Evolutionary conservation across 2,888 invertebrate genomes (phyloP).

Genomic region (Rhyacophila evoluta): DNA sequence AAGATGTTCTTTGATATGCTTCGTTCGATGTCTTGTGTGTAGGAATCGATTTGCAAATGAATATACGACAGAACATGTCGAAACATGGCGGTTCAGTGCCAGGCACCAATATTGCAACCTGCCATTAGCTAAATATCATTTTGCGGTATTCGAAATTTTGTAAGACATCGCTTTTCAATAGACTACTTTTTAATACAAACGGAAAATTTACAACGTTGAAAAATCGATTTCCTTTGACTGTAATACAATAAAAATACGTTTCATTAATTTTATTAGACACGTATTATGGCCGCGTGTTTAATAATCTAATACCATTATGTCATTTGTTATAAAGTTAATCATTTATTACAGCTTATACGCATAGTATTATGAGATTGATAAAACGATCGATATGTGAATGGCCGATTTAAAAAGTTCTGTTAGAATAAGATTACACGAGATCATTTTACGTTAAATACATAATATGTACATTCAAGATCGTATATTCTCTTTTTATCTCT

Average conservation of each 20-base stretch:
- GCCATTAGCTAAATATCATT: slow-evolving; percentile 31
- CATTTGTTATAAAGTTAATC: no score
- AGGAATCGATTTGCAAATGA: neutral
- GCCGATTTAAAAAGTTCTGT: no score
- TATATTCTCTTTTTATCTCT: no score
- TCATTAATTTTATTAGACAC: neutral
- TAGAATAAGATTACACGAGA: no score
- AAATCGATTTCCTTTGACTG: neutral
- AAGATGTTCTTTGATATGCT: neutral
- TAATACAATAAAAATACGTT: neutral
- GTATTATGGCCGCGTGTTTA: no score
- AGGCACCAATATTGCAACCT: slow-evolving; percentile 41
- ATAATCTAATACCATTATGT: no score
- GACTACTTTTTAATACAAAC: neutral
- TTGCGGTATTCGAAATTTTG: slow-evolving; percentile 34
- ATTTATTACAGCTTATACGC: no score
- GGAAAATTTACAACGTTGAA: neutral
- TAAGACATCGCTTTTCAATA: slow-evolving; percentile 14
- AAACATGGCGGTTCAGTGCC: slow-evolving; percentile 32
- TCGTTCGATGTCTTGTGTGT: neutral
- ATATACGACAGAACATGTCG: neutral
- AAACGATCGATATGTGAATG: no score
- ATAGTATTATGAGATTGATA: no score
- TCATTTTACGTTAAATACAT: no score
- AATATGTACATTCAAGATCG: no score